Evolutionary conservation across 2,797 vertebrate genomes (phyloP).

Genomic region (Onychomys torridus): DNA sequence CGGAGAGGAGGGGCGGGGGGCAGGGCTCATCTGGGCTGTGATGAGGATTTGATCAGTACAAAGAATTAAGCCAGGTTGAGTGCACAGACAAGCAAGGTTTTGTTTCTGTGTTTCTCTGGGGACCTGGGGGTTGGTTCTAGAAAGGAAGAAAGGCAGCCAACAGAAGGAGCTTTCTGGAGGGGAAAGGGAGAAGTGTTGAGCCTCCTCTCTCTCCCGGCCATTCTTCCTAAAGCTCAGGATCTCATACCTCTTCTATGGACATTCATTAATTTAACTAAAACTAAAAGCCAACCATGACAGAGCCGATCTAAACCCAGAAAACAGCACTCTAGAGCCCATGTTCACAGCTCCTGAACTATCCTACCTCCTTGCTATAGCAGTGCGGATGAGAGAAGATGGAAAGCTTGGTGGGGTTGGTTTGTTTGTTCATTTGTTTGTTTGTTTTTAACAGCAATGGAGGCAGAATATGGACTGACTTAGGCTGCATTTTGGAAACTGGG

Average conservation of each 20-base stretch:
- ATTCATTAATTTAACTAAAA: not conserved
- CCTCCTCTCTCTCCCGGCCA: not conserved
- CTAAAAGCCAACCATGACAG: not conserved
- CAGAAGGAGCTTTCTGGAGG: not conserved
- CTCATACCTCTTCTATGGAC: not conserved
- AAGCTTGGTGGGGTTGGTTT: not conserved
- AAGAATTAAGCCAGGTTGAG: not conserved
- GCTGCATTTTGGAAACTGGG: not conserved
- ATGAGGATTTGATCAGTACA: not conserved
- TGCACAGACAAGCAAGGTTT: not conserved
- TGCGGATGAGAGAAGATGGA: not conserved
- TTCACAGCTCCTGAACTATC: not conserved
- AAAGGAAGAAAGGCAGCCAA: not conserved
- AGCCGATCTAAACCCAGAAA: not conserved
- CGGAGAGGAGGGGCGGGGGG: not conserved
- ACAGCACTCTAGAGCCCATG: not conserved
- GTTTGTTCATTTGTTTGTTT: not conserved
- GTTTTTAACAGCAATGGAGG: not conserved
- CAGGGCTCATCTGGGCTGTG: not conserved
- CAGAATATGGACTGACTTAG: not conserved
- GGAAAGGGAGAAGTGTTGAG: not conserved
- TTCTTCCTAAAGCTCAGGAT: not conserved
- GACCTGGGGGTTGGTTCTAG: not conserved
- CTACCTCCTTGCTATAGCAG: not conserved
- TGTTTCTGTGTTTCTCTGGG: constrained; percentile 1